Evolutionary conservation across 2,888 invertebrate species (phyloP), one percentile per base, ranked within the genome.

Genomic region (Torymus auratus): DNA sequence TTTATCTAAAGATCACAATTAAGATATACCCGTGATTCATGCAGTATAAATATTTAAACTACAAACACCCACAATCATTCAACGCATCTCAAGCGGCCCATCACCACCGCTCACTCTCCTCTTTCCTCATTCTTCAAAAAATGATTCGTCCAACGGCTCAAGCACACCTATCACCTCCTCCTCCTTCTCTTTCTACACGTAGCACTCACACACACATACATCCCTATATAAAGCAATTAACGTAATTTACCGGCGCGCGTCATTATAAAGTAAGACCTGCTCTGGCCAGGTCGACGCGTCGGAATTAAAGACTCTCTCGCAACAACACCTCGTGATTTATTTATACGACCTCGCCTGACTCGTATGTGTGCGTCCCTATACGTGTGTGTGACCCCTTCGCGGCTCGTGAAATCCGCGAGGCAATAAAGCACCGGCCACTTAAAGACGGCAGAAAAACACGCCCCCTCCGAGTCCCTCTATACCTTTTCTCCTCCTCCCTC

Each of bases 401-500:
- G 55, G 73, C 64, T 75, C 75, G 75, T 75, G 75, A 75, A 75
- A 67, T 60, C 60, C 56, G 60, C 77, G 67, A 55, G 68, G 58
- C 28, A 41, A 62, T 76, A 76, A 69, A 76, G 69, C 69, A 69
- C 23, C 60, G 68, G 53, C 68, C 75, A 61, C 60, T 76, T 76
- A 70, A 69, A 61, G 78, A 80, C 80, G 68, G 62, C 52, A 52
- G 72, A 77, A 69, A 81, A 77, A 74, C 83, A 82, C 82, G 81
- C 83, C 67, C 67, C 77, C 74, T 76, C 78, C 68, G 82, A 71
- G 69, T 23, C 12, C 11, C 55, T 28, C 3, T 28, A 28, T 28
- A 28, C 28, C 7, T 28, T 28, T 7, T 28, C 28, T 0, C 72
- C 62, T 60, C 64, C 77, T 79, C 53, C 64, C 82, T 79, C 83